Base-by-base conservation (phyloP, 2,888 invertebrate genomes). In the Dynastes tityus region DNA sequence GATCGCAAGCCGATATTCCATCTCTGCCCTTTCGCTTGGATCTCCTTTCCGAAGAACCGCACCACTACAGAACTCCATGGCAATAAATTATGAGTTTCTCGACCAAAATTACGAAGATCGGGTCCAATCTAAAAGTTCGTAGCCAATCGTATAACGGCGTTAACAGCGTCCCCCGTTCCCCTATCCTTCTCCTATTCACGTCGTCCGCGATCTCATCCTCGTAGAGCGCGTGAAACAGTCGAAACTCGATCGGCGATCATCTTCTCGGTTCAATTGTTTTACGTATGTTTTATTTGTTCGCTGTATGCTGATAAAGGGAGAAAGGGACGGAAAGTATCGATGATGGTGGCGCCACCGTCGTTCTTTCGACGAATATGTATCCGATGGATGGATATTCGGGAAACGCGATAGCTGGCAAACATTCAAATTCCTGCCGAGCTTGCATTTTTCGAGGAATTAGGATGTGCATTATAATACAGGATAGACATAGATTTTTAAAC, bases 41-140 rank as follows among this genome's bases (percentile, higher is more conserved):
- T 2, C 22, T 16, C n/a, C 22, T 22, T 4, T 45, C 45, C 45
- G 9, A 22, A 8, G 55, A 58, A 58, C 16, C 73, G 40, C 61
- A 32, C 76, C 49, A 45, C 49, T 65, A 64, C 40, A 40, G 29
- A 27, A n/a, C 6, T 13, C 32, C 58, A 9, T 27, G 71, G 85
- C 85, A 84, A 87, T 87, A 87, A 87, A 87, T 87, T 87, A 86
- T 86, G 86, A 86, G 85, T 87, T 87, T 85, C 85, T 84, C 85
- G 86, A 87, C 87, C 87, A 86, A 87, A 87, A 87, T 87, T 86
- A 86, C 87, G 83, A 86, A 87, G 87, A 87, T 87, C 85, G 86
- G 87, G 85, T 86, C 85, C 85, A 87, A 87, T 87, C 87, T 87
- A 85, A 87, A 87, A 87, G 87, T 87, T 87, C 87, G 86, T 87